Evolutionary conservation across 2,113 vertebrate species (phyloP), one percentile per base, ranked within the genome.

Genomic region (Oplegnathus fasciatus): DNA sequence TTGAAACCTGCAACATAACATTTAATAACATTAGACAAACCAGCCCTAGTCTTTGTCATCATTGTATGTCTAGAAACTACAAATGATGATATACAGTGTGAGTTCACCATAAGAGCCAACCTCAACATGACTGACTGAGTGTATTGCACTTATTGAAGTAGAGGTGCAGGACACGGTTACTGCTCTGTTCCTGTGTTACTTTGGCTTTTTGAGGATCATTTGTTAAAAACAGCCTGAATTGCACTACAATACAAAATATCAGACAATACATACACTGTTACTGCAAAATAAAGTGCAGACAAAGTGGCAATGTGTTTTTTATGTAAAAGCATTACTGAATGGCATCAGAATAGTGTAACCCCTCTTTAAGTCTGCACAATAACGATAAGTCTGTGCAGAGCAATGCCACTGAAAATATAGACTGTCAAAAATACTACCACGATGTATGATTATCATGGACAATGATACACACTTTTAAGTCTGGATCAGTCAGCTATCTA

Each of bases 151-250:
- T 87, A 80, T 81, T 91, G 75, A 91, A 89, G 75, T 61, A 34
- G 82, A 89, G 83, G 82, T 87, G 86, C 62, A 81, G 83, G 80
- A 85, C 72, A 64, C 28, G n/a, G 46, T 71, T 55, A 72, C 79
- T 81, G 61, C 30, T 89, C 67, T 82, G 70, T 86, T 89, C 60
- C 76, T 86, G 80, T 83, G 83, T 86, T 87, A 81, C 91, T 95
- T 94, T 95, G 93, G 93, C 91, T 92, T 93, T 88, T 88, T 86
- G 82, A 89, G 74, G 34, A 91, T 88, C n/a, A 68, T 83, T 86
- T 80, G 17, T 75, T 74, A 40, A 76, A 90, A 80, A 88, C 34
- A 75, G 71, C 54, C 83, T 76, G 37, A 72, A 83, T 61, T 30
- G 50, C 46, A 80, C 55, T 46, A 85, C 67, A 32, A 62, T 82